Evolutionary conservation across 2,113 vertebrate genomes (phyloP), one percentile per base, ranked within the genome.

Genomic region (Cavia aperea): DNA sequence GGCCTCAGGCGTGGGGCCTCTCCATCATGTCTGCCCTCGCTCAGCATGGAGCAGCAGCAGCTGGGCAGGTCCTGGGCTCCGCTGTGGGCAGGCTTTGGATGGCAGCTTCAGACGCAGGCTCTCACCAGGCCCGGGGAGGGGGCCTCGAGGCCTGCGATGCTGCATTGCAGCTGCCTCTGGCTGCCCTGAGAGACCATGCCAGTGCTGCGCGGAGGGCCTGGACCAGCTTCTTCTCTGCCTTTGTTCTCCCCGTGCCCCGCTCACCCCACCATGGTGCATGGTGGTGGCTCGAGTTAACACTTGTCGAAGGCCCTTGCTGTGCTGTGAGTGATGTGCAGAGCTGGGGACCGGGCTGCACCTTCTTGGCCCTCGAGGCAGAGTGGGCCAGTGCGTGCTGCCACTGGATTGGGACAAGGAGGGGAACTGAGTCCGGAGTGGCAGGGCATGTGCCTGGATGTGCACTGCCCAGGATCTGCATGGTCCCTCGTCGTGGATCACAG

Each of bases 381-480:
- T 58, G 56, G n/a, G 54, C 5, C 66, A 21, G 19, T 2, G 51
- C 23, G 19, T 49, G 49, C 65, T 26, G 9, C 81, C 54, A 5
- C 11, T 1, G 18, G 23, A 10, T 5, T 51, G 15, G 43, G 18
- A 33, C 2, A 1, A 1, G 43, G 54, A 86, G 60, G 66, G 51
- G 33, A 13, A 2, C 49, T 0, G 7, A 31, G n/a, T 51, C 66
- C 15, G 5, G 7, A 21, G 62, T 4, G 43, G 13, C 23, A 4
- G 8, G 1, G 62, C 31, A 1, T 31, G 5, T 3, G 2, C 49
- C 46, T 36, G 8, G 29, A 23, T 31, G 15, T n/a, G 36, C 31
- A 13, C 51, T 13, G 2, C 14, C 10, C 29, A 7, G 31, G 0
- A 4, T 13, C 60, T 3, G 18, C 1, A 12, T 14, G 33, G 23